Base-by-base conservation (phyloP, 2,797 vertebrate genomes). In the Artibeus jamaicensis region DNA sequence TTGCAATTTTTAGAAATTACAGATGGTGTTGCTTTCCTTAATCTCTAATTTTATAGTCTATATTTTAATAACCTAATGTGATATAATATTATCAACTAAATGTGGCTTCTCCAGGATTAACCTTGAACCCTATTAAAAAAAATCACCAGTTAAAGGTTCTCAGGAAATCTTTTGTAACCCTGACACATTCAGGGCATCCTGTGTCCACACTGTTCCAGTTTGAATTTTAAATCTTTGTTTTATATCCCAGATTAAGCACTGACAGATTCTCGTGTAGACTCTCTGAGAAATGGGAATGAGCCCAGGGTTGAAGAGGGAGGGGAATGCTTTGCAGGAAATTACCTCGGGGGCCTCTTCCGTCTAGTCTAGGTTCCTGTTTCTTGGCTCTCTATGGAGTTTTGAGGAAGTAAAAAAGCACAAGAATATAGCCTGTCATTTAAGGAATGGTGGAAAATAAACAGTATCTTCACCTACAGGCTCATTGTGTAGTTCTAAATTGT, bases 391-490 rank as follows among this genome's bases (percentile, higher is more conserved):
- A 2, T 15, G 19, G 26, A 46, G 39, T 71, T 92, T 89, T 89
- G 34, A 93, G 62, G 26, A 89, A 67, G 59, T 37, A 55, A 39
- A 94, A 34, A 92, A 73, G 46, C 67, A 71, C 21, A 77, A 77
- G 68, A 94, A 50, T 81, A 77, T 74, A 88, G 42, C 4, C 26
- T 88, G 22, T 91, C 50, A 59, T 57, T 96, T 89, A 91, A 96
- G 39, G 93, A 95, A 86, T 44, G 21, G 24, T 42, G 22, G 48
- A 73, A 12, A 91, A 32, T 71, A 42, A 88, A 16, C 12, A 29
- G 4, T 32, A 21, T 77, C 29, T 94, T 53, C 22, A 84, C 55
- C 39, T 79, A 19, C 6, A n/a, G 67, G 12, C 34, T 62, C 21
- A 3, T n/a, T 57, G 14, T 68, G 6, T 19, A 44, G n/a, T n/a